phyloP scores from a whole-genome alignment of 2,888 invertebrate species.

The Amphiduros pacificus region DNA sequence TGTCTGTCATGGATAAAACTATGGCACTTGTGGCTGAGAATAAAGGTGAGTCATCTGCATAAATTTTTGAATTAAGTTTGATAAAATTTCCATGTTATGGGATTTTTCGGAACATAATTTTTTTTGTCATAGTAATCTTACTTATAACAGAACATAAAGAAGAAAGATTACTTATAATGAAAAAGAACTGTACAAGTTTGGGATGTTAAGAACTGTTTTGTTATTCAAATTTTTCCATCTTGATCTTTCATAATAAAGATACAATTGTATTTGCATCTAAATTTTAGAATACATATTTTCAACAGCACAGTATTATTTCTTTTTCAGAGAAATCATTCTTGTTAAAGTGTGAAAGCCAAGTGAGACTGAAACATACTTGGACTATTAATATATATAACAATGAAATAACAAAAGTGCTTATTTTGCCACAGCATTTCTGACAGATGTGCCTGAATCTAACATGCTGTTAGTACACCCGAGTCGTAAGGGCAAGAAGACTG shows the following conservation, averaged over 20 bases:
- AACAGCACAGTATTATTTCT: not conserved
- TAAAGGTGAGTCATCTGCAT: no score
- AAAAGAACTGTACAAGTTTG: no score
- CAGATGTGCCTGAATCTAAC: conserved; percentile 44
- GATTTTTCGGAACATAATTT: no score
- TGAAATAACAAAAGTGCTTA: not conserved
- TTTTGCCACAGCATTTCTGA: conserved; percentile 45
- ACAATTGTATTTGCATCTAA: not conserved
- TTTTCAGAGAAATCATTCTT: not conserved
- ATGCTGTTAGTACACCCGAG: conserved; percentile 40
- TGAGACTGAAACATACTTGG: not conserved
- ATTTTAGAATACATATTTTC: not conserved
- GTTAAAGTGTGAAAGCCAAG: not conserved
- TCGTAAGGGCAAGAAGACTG: conserved; percentile 36
- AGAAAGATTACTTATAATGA: no score
- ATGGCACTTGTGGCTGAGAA: no score
- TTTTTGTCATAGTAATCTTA: no score
- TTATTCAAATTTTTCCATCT: not conserved
- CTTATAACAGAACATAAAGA: no score
- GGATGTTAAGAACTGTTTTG: not conserved
- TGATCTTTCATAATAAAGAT: not conserved
- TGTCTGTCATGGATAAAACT: no score
- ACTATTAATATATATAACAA: not conserved
- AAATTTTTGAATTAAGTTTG: no score
- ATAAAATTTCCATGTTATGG: no score